Evolutionary conservation across 2,797 vertebrate genomes (phyloP).

Genomic region (Hoplostethus atlanticus): DNA sequence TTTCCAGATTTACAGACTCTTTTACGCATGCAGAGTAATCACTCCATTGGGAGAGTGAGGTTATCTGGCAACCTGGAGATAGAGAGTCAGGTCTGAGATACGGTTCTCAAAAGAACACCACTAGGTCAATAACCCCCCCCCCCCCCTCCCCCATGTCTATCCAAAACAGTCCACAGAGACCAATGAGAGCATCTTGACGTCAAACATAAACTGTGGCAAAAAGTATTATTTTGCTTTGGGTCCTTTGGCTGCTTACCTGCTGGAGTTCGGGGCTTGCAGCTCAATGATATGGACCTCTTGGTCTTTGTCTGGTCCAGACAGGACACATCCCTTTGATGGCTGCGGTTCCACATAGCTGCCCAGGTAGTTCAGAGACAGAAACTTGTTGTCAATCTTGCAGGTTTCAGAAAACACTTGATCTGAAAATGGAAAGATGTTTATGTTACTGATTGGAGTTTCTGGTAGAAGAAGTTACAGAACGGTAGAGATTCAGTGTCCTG

Average conservation of each 20-base stretch:
- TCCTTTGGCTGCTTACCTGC: constrained; percentile 79
- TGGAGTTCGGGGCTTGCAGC: constrained; percentile 93
- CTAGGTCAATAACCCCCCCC: constrained; percentile 28
- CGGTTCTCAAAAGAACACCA: constrained; percentile 52
- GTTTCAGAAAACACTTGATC: constrained; percentile 91
- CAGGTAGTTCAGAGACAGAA: constrained; percentile 97
- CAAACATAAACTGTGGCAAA: constrained; percentile 54
- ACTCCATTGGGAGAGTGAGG: constrained; percentile 50
- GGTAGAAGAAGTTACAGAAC: constrained; percentile 7
- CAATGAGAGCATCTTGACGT: constrained; percentile 56
- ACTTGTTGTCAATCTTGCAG: constrained; percentile 94
- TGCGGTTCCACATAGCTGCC: constrained; percentile 92
- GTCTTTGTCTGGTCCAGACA: constrained; percentile 83
- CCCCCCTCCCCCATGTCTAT: constrained; percentile 22
- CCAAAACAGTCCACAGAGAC: constrained; percentile 65
- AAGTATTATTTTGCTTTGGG: constrained; percentile 30
- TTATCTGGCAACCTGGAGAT: constrained; percentile 50
- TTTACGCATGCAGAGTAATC: constrained; percentile 45
- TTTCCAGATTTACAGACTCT: constrained; percentile 50
- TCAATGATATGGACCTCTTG: constrained; percentile 95
- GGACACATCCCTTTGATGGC: constrained; percentile 90
- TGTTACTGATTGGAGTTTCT: constrained; percentile 26
- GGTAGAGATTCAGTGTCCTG: constrained; percentile 31
- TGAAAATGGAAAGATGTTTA: constrained; percentile 69
- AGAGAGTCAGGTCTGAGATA: constrained; percentile 60